Evolutionary conservation across 1,140 invertebrate genomes (phyloP), one percentile per base, ranked within the genome.

Genomic region (Drosophila triauraria): DNA sequence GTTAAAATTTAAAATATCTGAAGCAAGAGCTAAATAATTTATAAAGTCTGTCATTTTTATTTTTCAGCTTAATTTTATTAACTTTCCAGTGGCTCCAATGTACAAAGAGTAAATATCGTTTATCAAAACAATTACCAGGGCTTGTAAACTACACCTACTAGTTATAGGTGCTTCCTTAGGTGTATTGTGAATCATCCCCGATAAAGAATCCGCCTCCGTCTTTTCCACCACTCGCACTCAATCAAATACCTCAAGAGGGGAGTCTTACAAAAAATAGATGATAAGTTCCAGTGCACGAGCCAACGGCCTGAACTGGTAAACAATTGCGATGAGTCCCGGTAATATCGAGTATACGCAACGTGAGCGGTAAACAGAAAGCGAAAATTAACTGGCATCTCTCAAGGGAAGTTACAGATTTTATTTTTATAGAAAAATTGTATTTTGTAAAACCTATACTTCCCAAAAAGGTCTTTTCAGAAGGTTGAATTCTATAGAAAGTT

Each of bases 311-410:
- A 32, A 32, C 59, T 32, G 30, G 50, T 56, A 35, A 25, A 23
- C 47, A 61, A 56, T 32, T 32, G 50, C 15, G 27, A 53, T 23
- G 53, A 25, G 30, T 51, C 48, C 48, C 38, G 8, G 13, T 0
- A 46, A 68, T 59, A 78, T 85, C 58, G 51, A 75, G 75, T 68
- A 81, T 85, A 85, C 82, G 78, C 78, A 74, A 47, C 25, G 68
- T 75, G 60, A 8, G 51, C 64, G 30, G 35, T 40, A 10, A 35
- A 56, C 53, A 56, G 20, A 40, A 8, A 56, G 8, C 8, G 53
- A n/a, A 5, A 54, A 15, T 53, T 23, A 35, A 20, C n/a, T 1
- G 10, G 27, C 8, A 35, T 10, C 17, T 13, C 2, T 17, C 6
- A 35, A 3, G 32, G n/a, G 1, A 54, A 54, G 2, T 35, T 30